A percentile compares a stretch with the other conserved stretches of the same genome.
Conservation (phyloP, 2,797 vertebrate species). For the Orestias chungarensis region DNA sequence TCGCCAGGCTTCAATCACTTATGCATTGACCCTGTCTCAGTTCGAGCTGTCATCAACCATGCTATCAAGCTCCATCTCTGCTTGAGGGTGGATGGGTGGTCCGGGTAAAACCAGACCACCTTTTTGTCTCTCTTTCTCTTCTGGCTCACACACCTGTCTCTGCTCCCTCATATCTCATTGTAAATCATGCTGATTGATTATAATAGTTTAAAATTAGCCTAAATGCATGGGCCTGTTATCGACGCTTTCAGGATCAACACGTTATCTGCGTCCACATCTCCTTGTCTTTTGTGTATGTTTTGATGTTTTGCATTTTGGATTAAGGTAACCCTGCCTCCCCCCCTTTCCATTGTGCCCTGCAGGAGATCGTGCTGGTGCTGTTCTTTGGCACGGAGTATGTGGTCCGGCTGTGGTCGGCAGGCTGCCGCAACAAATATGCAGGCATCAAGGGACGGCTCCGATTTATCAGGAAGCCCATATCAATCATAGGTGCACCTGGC, state of each 20-base stretch:
- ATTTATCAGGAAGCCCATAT: constrained; percentile 93
- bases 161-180: constrained; percentile 40
- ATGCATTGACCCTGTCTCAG: constrained; percentile 54
- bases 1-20: constrained; percentile 45
- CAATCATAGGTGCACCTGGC: constrained; percentile 86
- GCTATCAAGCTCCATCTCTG: constrained; percentile 63
- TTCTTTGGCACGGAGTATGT: constrained; percentile 91
- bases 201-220: constrained; percentile 38
- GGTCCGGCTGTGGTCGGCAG: constrained; percentile 90
- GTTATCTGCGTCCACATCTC: constrained; percentile 51
- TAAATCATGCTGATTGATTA: constrained; percentile 53
- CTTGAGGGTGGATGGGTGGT: constrained; percentile 56
- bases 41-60: constrained; percentile 58
- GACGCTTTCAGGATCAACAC: constrained; percentile 23
- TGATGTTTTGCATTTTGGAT: constrained; percentile 26
- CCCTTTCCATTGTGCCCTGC: constrained; percentile 62
- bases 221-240: constrained; percentile 31
- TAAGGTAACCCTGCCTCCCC: constrained; percentile 41
- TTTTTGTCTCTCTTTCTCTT: constrained; percentile 34
- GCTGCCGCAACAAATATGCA: constrained; percentile 91
- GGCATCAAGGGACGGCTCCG: constrained; percentile 87
- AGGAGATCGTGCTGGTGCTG: constrained; percentile 93
- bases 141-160: constrained; percentile 55
- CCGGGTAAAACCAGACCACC: constrained; percentile 53
- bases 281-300: constrained; percentile 27